These are phyloP conservation scores for Folsomia candida DNA, from an alignment of 2,888 invertebrate genomes.

Conservation along the genomic window DNA sequence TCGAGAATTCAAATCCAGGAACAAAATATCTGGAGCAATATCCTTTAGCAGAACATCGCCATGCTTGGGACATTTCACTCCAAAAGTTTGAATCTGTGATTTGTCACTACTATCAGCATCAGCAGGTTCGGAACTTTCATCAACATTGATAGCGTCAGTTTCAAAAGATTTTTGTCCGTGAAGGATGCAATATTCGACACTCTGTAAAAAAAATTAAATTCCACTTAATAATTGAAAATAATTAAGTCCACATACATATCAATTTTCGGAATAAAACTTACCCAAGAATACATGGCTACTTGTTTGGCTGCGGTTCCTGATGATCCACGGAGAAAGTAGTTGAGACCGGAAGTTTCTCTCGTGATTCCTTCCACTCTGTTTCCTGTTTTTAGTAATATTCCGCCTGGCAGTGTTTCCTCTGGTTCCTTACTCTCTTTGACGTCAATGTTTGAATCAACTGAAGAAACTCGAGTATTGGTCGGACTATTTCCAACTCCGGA, in stretches of 20 bases:
- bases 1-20: slow-evolving; percentile 80
- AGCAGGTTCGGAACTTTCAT: slow-evolving; percentile 22
- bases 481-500: slow-evolving; percentile 50
- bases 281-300: slow-evolving; percentile 67
- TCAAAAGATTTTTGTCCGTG: slow-evolving; percentile 47
- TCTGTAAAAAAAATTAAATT: too few relatives aligned
- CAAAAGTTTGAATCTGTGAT: slow-evolving; percentile 18
- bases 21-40: slow-evolving; percentile 84
- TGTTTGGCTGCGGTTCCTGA: slow-evolving; percentile 51
- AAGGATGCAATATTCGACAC: slow-evolving; percentile 93
- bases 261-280: too few relatives aligned
- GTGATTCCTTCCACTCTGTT: slow-evolving; percentile 32
- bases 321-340: slow-evolving; percentile 48
- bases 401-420: slow-evolving; percentile 30
- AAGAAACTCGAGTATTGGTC: slow-evolving; percentile 45
- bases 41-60: slow-evolving; percentile 70
- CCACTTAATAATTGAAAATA: too few relatives aligned
- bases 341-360: slow-evolving; percentile 46
- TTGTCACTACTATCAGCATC: not conserved
- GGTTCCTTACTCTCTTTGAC: slow-evolving; percentile 33
- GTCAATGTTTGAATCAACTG: slow-evolving; percentile 47
- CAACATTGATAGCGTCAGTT: slow-evolving; percentile 8
- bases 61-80: slow-evolving; percentile 76
- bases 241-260: too few relatives aligned
- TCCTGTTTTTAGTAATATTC: slow-evolving; percentile 42